Evolutionary conservation across 2,797 vertebrate genomes (phyloP).

Genomic region (Capromys pilorides): DNA sequence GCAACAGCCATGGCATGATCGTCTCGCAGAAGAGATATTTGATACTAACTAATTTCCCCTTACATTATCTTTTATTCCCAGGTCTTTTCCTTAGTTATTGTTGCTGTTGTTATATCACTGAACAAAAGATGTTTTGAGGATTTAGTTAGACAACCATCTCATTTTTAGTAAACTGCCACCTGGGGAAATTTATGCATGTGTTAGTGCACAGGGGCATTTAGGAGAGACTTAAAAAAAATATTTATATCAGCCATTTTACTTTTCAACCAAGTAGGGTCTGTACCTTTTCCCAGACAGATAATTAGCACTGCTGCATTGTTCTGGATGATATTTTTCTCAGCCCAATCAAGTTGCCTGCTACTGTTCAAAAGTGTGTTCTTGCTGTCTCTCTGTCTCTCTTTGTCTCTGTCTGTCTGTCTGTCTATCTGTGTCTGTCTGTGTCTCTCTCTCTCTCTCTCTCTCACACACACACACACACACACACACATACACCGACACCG

Average conservation of each 20-base stretch:
- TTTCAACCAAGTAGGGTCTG: constrained; percentile 81
- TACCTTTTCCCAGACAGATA: constrained; percentile 75
- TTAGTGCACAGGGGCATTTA: constrained; percentile 70
- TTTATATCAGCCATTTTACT: constrained; percentile 81
- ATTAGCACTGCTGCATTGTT: constrained; percentile 77
- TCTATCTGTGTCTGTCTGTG: no score
- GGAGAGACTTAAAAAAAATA: constrained; percentile 71
- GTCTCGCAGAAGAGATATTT: not conserved
- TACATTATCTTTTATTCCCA: not conserved
- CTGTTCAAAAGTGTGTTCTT: not conserved
- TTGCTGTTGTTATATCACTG: not conserved
- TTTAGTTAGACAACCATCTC: constrained; percentile 57
- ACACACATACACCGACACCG: not conserved
- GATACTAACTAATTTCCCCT: constrained; percentile 26
- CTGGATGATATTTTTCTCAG: constrained; percentile 71
- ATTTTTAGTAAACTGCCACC: not conserved
- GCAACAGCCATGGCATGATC: not conserved
- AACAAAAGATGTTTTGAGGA: constrained; percentile 45
- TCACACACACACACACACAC: not conserved
- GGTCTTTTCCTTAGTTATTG: not conserved
- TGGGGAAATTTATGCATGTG: constrained; percentile 69
- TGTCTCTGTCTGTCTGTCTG: no score
- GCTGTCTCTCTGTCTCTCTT: no score
- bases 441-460: no score
- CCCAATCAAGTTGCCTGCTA: constrained; percentile 38